Conservation (phyloP, 2,113 vertebrate species). For the Copsychus sechellarum region DNA sequence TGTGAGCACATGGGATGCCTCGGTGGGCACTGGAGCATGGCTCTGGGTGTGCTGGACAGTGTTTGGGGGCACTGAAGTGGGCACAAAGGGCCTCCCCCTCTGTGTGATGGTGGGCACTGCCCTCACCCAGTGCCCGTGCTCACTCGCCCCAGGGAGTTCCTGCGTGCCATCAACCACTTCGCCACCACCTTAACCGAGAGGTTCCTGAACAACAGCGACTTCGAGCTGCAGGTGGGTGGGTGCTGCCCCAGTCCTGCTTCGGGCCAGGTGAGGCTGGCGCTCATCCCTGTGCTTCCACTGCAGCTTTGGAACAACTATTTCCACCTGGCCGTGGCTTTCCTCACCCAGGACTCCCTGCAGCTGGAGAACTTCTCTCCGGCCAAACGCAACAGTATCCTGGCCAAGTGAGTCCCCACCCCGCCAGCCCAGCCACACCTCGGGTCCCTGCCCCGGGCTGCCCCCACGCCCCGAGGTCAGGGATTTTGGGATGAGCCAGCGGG, state of each 20-base stretch:
- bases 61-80: neutral
- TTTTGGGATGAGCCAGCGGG: neutral
- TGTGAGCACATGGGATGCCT: neutral
- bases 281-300: neutral
- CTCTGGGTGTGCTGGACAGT: fast-evolving
- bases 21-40: fast-evolving
- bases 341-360: conserved; percentile 67
- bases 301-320: conserved; percentile 69
- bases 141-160: conserved; percentile 43
- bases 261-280: neutral
- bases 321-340: conserved; percentile 69
- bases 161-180: conserved; percentile 55
- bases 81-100: fast-evolving
- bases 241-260: fast-evolving
- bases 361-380: conserved; percentile 66
- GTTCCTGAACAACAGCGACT: conserved; percentile 50
- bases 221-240: conserved; percentile 63
- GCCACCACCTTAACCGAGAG: neutral
- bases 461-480: fast-evolving
- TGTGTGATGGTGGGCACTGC: neutral
- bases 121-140: neutral
- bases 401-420: neutral
- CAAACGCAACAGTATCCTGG: conserved; percentile 46
- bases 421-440: fast-evolving
- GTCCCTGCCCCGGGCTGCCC: neutral